Base-by-base conservation (phyloP, 2,113 vertebrate species). In the Chrysemys picta region DNA sequence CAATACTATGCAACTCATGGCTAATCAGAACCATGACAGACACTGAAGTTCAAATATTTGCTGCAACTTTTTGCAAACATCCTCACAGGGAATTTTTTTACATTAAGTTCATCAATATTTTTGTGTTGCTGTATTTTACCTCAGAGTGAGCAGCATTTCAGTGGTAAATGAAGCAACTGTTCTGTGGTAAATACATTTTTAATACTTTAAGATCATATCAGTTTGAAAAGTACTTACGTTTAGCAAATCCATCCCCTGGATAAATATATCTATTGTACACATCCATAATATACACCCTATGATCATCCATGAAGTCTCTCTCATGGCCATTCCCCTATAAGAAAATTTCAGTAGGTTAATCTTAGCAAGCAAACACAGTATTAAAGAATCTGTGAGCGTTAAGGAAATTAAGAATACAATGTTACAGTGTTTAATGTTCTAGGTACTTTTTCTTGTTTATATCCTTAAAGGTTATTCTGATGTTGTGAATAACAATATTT, bases 241-340 rank as follows among this genome's bases (percentile, higher is more conserved):
- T 99, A 92, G 99, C 99, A 86, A 97, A 98, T 91, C 98, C 98
- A 92, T 99, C 99, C 42, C 99, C 98, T 0, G 99, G 99, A 93
- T 99, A 99, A 96, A 99, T 99, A 75, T 99, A 98, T 80, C 99
- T 98, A 91, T 99, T 99, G 95, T 99, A 99, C 22, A 98, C 99
- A 49, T 99, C 99, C 99, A 99, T 99, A 91, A 99, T 99, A 94
- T 99, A 99, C 25, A 99, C 99, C 0, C 99, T 98, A 53, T 95
- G 97, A 97, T 99, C 99, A 4, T 99, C 99, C 98, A 99, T 97
- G 88, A 99, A 99, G 98, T 99, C 99, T 1, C 99, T 98, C 93
- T 99, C 99, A 0, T 99, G 99, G 92, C 99, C 99, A 47, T 99
- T 99, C 94, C 99, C 99, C 99, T 99, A 92, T 6, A 91, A 94